These are phyloP conservation scores for Cerceris rybyensis DNA, from an alignment of 2,888 invertebrate genomes.

Conservation along the genomic window DNA sequence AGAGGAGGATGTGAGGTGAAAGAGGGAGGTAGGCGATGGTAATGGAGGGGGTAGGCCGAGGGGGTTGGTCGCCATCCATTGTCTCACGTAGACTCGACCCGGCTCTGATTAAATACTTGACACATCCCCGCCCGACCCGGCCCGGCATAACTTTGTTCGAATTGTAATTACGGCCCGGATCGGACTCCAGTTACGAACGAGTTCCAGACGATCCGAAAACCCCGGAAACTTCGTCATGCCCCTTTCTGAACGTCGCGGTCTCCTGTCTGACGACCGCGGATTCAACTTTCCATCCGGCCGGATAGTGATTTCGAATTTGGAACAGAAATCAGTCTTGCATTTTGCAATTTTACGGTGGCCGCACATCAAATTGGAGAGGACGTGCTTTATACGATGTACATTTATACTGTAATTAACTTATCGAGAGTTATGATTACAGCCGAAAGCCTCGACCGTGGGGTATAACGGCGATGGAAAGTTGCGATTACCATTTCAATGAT, in stretches of 20 bases:
- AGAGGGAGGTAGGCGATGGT: slow-evolving; percentile 43
- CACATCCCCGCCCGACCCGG: slow-evolving; percentile 75
- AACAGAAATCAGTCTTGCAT: background rate
- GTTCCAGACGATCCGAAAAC: slow-evolving; percentile 61
- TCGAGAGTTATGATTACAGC: background rate
- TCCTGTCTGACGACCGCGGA: slow-evolving; percentile 10
- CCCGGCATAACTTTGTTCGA: slow-evolving; percentile 80
- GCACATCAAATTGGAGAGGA: background rate
- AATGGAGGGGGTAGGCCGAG: slow-evolving; percentile 48
- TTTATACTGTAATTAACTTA: background rate
- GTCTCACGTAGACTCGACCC: slow-evolving; percentile 77
- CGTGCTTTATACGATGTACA: background rate
- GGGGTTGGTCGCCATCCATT: slow-evolving; percentile 74
- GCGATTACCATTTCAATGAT: too few species aligned
- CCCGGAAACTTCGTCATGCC: slow-evolving; percentile 51
- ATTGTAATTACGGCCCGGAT: slow-evolving; percentile 79
- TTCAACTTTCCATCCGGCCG: background rate
- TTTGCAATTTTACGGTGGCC: background rate
- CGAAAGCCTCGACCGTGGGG: too few species aligned
- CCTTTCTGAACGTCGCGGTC: slow-evolving; percentile 56
- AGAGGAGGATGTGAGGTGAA: slow-evolving; percentile 40
- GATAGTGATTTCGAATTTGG: background rate
- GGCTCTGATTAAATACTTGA: slow-evolving; percentile 81
- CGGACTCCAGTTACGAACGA: slow-evolving; percentile 71
- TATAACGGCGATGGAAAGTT: too few species aligned